These are phyloP conservation scores for Sebastes melanostomus DNA, from an alignment of 2,797 vertebrate genomes.

Conservation along the genomic window DNA sequence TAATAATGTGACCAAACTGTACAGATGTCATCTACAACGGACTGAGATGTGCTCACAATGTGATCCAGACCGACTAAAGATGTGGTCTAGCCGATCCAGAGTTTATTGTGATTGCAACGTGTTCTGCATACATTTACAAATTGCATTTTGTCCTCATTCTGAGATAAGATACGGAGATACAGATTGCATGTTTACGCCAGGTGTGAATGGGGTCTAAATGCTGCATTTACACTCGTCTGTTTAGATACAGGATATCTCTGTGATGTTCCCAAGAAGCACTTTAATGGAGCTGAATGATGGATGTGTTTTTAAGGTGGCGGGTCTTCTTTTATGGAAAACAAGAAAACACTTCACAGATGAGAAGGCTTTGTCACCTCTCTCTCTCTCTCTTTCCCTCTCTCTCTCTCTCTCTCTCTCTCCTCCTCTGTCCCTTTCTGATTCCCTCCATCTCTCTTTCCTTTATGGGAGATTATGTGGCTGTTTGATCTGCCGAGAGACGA, in stretches of 20 bases:
- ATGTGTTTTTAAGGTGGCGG: conserved; percentile 40
- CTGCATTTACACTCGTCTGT: conserved; percentile 9
- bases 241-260: conserved; percentile 4
- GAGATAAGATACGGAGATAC: neutral
- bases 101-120: neutral
- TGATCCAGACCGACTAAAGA: neutral
- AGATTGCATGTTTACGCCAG: conserved; percentile 3
- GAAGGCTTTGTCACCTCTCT: conserved; percentile 38
- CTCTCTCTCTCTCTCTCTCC: conserved; percentile 13
- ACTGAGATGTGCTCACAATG: neutral
- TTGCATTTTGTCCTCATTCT: neutral
- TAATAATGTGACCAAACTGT: neutral
- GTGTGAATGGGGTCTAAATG: conserved; percentile 30
- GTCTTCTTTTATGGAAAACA: conserved; percentile 56
- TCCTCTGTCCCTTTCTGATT: conserved; percentile 57
- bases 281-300: conserved; percentile 48
- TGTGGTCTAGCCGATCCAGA: too few relatives aligned
- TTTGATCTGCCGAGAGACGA: conserved; percentile 80
- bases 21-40: neutral
- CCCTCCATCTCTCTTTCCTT: conserved; percentile 70
- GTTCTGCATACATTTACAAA: neutral
- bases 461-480: conserved; percentile 75
- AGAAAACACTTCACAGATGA: conserved; percentile 59
- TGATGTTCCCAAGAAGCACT: conserved; percentile 24
- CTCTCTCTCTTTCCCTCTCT: neutral